Evolutionary conservation across 2,797 vertebrate genomes (phyloP).

Genomic region (Sebastes taczanowskii): DNA sequence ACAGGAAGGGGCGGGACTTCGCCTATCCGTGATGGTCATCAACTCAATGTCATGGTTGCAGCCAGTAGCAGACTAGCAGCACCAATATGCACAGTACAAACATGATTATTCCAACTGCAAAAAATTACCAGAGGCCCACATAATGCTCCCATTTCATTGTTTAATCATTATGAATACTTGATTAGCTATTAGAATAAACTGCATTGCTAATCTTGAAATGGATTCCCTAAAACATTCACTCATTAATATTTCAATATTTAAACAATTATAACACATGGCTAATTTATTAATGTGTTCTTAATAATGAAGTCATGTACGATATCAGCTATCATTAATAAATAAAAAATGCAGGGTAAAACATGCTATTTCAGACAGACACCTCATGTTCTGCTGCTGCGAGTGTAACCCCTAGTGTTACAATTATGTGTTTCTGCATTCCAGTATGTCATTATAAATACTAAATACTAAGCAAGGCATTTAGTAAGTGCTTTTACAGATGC

Average conservation of each 20-base stretch:
- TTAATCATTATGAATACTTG: slow-evolving; percentile 7
- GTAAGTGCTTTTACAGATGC: neutral
- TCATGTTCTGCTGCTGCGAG: neutral
- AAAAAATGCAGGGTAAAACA: neutral
- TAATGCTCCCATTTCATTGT: neutral
- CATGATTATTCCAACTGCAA: neutral
- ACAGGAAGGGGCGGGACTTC: no score
- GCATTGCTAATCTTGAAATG: neutral
- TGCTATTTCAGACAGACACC: neutral
- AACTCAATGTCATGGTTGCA: neutral
- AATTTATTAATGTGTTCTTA: neutral
- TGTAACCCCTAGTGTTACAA: neutral
- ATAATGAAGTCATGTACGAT: neutral
- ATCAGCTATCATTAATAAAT: neutral
- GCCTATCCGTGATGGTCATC: neutral
- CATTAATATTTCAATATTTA: neutral
- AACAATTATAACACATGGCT: neutral
- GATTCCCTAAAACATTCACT: neutral
- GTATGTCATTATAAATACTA: no score
- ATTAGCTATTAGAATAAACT: neutral
- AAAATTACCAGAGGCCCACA: neutral
- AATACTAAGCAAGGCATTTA: neutral
- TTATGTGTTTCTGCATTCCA: neutral
- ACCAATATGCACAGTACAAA: neutral
- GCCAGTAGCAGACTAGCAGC: neutral